These are phyloP conservation scores for Leptopilina syphax DNA, from an alignment of 2,888 invertebrate genomes.

Conservation along the genomic window DNA sequence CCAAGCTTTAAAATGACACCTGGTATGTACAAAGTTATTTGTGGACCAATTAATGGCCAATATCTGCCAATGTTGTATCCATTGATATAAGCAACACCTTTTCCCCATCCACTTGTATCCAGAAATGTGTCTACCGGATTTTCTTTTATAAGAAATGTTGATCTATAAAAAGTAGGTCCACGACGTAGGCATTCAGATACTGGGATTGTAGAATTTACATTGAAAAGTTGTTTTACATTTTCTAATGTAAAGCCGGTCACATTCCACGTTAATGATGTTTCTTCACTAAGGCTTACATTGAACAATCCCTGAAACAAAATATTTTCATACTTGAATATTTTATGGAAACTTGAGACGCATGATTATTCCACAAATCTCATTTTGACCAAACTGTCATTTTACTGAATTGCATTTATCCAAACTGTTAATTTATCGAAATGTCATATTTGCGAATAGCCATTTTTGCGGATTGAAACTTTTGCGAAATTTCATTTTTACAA, in stretches of 20 bases:
- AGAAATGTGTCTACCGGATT: constrained; percentile 86
- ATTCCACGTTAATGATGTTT: constrained; percentile 54
- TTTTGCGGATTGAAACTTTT: too few relatives aligned
- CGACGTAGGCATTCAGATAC: constrained; percentile 62
- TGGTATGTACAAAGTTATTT: constrained; percentile 90
- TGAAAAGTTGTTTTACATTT: constrained; percentile 43
- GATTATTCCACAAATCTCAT: too few relatives aligned
- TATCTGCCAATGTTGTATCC: constrained; percentile 92
- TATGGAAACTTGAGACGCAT: too few relatives aligned
- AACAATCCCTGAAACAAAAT: constrained; percentile 57
- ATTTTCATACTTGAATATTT: constrained; percentile 8
- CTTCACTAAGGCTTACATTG: constrained; percentile 55
- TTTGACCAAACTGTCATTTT: too few relatives aligned
- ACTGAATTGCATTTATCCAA: too few relatives aligned
- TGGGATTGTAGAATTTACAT: constrained; percentile 62
- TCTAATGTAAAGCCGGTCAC: constrained; percentile 60
- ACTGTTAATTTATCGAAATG: too few relatives aligned
- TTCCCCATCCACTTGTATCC: constrained; percentile 89
- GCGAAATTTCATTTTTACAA: too few relatives aligned
- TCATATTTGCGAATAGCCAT: too few relatives aligned
- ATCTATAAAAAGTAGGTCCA: constrained; percentile 68
- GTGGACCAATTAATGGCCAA: constrained; percentile 88
- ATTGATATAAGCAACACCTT: constrained; percentile 91
- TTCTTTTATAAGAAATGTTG: constrained; percentile 71
- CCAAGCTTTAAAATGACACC: constrained; percentile 83